Base-by-base conservation (phyloP, 1,140 invertebrate genomes). In the Drosophila orosa region DNA sequence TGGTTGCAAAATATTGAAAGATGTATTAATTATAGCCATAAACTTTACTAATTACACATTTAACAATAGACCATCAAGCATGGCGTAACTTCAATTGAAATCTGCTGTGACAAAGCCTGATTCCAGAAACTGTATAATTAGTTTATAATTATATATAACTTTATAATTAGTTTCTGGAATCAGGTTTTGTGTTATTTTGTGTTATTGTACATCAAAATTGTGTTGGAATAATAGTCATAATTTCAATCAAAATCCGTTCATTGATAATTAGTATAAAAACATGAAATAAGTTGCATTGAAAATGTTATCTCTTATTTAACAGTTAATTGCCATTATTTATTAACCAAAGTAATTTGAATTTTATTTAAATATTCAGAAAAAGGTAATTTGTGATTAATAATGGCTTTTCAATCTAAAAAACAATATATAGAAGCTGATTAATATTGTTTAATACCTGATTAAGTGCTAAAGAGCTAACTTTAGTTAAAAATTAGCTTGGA, bases 1-100 rank as follows among this genome's bases (percentile, higher is more conserved):
- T 87, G 84, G 61, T 55, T 22, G 13, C 17, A 0, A 59, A 45
- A 50, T 12, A 9, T 2, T 4, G 0, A 9, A 5, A 35, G 22
- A 19, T 27, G 3, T 3, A 10, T 25, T 27, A 35, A 58, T 39
- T 10, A 27, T 8, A 29, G 10, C 13, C 0, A 29, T 15, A 5
- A 19, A 52, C 5, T 42, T n/a, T 8, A 22, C 13, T 33, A 52
- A 52, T 33, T 52, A 33, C 2, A 9, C 1, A 15, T 5, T 15
- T 52, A 5, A 52, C 48, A 33, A 33, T 9, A 15, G 29, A 22
- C 0, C 12, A 52, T 5, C 29, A 22, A 3, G 12, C 17, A 5
- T 5, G 3, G 5, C 19, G 25, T 29, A 31, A 5, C 12, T 50
- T 17, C 6, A 19, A 50, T 33, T 13, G 0, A 50, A 31, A 50